These are phyloP conservation scores for Hoplostethus atlanticus DNA, from an alignment of 2,797 vertebrate species.

Conservation along the genomic window DNA sequence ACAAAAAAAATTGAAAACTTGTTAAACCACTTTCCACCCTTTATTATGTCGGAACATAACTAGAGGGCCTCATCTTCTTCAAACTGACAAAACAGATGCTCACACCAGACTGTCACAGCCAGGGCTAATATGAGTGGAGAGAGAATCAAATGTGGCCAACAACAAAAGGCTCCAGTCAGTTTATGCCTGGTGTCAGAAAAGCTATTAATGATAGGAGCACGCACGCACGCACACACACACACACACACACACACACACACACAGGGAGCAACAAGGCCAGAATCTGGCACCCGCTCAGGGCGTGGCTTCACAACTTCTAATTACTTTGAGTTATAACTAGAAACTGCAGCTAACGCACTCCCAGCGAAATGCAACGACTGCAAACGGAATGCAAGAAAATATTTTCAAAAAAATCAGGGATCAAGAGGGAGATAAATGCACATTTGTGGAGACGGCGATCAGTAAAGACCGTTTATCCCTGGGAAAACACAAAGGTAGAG, in stretches of 20 bases:
- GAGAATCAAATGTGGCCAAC: conserved; percentile 15
- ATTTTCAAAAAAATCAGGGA: background rate
- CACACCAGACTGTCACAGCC: background rate
- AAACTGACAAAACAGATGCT: background rate
- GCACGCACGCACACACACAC: conserved; percentile 11
- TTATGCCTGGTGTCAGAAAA: conserved; percentile 9
- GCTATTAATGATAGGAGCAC: conserved; percentile 32
- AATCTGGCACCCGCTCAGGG: conserved; percentile 63
- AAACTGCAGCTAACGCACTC: background rate
- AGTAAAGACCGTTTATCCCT: background rate
- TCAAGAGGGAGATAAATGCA: background rate
- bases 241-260: conserved; percentile 19
- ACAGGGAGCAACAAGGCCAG: conserved; percentile 26
- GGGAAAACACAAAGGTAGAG: conserved; percentile 6
- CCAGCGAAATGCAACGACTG: conserved; percentile 14
- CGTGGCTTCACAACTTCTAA: conserved; percentile 63
- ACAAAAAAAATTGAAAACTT: conserved; percentile 36
- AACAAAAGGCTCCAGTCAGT: conserved; percentile 40
- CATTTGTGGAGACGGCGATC: background rate
- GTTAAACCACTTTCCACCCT: conserved; percentile 52
- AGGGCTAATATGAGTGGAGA: background rate
- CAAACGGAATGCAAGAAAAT: background rate
- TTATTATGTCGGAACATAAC: conserved; percentile 21
- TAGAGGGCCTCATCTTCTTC: conserved; percentile 5
- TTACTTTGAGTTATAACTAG: conserved; percentile 38